Evolutionary conservation across 2,888 invertebrate genomes (phyloP).

Genomic region (Brachylomia viminalis): DNA sequence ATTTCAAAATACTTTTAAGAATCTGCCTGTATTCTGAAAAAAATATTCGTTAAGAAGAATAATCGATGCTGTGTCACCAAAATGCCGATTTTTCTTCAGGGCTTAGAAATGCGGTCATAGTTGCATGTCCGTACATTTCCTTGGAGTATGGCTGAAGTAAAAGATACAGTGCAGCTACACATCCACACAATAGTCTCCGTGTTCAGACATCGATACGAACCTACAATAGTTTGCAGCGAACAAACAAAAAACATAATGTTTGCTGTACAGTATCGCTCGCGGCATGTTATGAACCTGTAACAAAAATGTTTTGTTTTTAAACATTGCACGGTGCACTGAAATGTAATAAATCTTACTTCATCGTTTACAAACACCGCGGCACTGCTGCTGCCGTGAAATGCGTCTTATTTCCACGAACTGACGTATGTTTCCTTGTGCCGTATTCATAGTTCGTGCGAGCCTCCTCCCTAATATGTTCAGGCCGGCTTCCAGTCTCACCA

Average conservation of each 20-base stretch:
- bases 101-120: background rate
- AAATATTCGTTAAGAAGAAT: background rate
- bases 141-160: background rate
- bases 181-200: background rate
- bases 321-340: conserved; percentile 33
- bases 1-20: background rate
- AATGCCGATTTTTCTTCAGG: background rate
- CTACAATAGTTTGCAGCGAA: background rate
- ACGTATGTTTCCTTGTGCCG: background rate
- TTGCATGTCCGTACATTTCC: conserved; percentile 2
- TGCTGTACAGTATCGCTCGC: conserved; percentile 33
- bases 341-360: conserved; percentile 31
- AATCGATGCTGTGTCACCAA: background rate
- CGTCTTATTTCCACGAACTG: conserved; percentile 7
- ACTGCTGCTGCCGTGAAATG: background rate
- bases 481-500: background rate
- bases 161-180: background rate
- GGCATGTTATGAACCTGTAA: conserved; percentile 26
- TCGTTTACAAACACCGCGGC: conserved; percentile 23
- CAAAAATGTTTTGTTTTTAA: conserved; percentile 42
- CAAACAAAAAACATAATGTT: conserved; percentile 30
- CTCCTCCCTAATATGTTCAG: background rate
- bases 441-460: conserved; percentile 10
- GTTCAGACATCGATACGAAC: background rate
- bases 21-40: background rate